Conservation (phyloP, 2,888 invertebrate species). For the Hypolimnas misippus region DNA sequence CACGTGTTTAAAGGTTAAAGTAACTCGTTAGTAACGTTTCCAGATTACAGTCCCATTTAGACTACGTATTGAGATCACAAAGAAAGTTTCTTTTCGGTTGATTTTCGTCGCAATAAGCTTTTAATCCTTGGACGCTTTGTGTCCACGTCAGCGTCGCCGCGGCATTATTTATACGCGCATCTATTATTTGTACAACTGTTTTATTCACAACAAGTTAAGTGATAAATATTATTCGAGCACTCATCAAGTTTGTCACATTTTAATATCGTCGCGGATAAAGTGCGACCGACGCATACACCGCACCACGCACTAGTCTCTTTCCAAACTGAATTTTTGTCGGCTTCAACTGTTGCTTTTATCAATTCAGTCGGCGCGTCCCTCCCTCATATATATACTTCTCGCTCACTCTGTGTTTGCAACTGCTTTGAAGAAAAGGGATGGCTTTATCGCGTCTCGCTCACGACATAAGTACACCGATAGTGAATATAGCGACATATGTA, state of each 20-base stretch:
- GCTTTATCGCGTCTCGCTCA: slow-evolving; percentile 55
- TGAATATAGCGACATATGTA: slow-evolving; percentile 36
- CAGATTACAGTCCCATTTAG: slow-evolving; percentile 57
- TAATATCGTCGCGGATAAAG: slow-evolving; percentile 64
- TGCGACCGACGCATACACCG: slow-evolving; percentile 54
- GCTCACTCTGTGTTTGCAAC: slow-evolving; percentile 54
- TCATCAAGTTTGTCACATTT: slow-evolving; percentile 76
- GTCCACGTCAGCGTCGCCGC: slow-evolving; percentile 74
- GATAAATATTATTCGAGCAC: slow-evolving; percentile 61
- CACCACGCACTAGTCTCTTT: slow-evolving; percentile 63
- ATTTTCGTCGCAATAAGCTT: slow-evolving; percentile 76
- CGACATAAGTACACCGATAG: slow-evolving; percentile 44
- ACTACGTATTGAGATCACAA: slow-evolving; percentile 58
- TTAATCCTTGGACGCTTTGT: slow-evolving; percentile 72
- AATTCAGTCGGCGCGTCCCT: slow-evolving; percentile 72
- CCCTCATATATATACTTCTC: slow-evolving; percentile 61
- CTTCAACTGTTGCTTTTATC: slow-evolving; percentile 82
- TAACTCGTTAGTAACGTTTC: slow-evolving; percentile 61
- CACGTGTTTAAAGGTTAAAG: slow-evolving; percentile 59
- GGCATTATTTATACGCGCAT: slow-evolving; percentile 54
- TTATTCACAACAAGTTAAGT: slow-evolving; percentile 55
- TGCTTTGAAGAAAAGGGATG: slow-evolving; percentile 60
- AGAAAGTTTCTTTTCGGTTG: slow-evolving; percentile 70
- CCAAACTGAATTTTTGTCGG: slow-evolving; percentile 77
- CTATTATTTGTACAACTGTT: slow-evolving; percentile 46